Evolutionary conservation across 1,140 invertebrate genomes (phyloP).

Genomic region (Euwallacea fornicatus): DNA sequence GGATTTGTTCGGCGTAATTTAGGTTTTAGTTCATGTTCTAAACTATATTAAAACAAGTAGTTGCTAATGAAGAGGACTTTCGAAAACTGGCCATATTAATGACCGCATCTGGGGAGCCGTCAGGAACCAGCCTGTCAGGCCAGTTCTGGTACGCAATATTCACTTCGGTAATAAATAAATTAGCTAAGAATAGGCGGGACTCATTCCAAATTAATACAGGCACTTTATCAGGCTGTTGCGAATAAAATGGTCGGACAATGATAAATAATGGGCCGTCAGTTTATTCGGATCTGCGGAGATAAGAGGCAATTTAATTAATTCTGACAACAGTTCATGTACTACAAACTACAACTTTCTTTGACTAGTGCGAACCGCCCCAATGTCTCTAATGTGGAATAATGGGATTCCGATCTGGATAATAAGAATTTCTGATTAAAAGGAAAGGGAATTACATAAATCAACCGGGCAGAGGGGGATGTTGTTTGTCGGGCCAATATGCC

Average conservation of each 20-base stretch:
- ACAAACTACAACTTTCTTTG: too few relatives aligned
- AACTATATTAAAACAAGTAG: too few relatives aligned
- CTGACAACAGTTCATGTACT: background rate
- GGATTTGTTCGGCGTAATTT: background rate
- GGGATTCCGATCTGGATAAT: background rate
- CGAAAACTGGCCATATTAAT: too few relatives aligned
- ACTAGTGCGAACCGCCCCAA: too few relatives aligned
- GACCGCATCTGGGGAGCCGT: too few relatives aligned
- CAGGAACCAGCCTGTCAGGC: background rate
- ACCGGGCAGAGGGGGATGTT: background rate
- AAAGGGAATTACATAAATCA: slow-evolving; percentile 5
- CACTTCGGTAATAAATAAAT: slow-evolving; percentile 9
- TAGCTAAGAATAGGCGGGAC: slow-evolving; percentile 1
- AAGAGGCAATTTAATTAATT: slow-evolving; percentile 1
- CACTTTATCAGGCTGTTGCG: slow-evolving; percentile 12
- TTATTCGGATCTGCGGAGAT: background rate
- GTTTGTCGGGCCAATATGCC: slow-evolving; percentile 18
- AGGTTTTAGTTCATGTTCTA: too few relatives aligned
- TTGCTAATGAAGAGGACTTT: too few relatives aligned
- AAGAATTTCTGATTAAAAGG: background rate
- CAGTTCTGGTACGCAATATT: background rate
- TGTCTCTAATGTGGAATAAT: background rate
- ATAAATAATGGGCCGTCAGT: slow-evolving; percentile 6
- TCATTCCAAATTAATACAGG: slow-evolving; percentile 9
- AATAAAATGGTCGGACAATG: slow-evolving; percentile 12